Evolutionary conservation across 1,140 invertebrate species (phyloP), one percentile per base, ranked within the genome.

Genomic region (Scylla paramamosain): DNA sequence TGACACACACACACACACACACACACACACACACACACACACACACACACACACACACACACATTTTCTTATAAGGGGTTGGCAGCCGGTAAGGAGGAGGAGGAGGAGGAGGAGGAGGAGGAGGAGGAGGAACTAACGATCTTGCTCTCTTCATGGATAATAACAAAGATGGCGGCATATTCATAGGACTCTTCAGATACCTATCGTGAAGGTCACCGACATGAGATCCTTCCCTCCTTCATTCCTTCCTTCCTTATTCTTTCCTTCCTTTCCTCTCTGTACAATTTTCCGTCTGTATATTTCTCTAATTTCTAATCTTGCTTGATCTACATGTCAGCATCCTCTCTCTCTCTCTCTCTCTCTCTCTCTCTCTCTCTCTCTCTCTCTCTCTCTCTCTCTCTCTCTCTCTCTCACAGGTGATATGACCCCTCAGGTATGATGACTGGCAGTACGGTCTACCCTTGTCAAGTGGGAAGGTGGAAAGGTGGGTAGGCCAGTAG

Each of bases 331-430:
- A 39, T 39, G 39, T 2, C 39, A 39, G 39, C 39, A 25, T 77
- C 20, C 67, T n/a, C 67, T n/a, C 25, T 77, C 67, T 77, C 8
- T 77, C 67, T 77, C 67, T 77, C 67, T 77, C 67, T 77, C 67
- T 77, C 67, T 77, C 67, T 77, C 67, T 77, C 67, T 77, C 67
- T 77, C 67, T 77, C 67, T 77, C 67, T 77, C 67, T 25, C 67
- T 77, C 67, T 77, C 67, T 77, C 67, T 77, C 67, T 77, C 67
- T 77, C 67, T 77, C 67, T 77, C 67, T 59, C 67, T 77, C 67
- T 77, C 67, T 77, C 67, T 77, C 59, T 67, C 59, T 67, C 59
- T 67, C 59, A 20, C 25, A 7, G 20, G 12, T 20, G 12, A 12
- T 77, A 12, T 77, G 12, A 7, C 25, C 67, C 25, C 67, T n/a